These are phyloP conservation scores for Toxotes chatareus DNA, from an alignment of 2,113 vertebrate genomes.

Conservation along the genomic window DNA sequence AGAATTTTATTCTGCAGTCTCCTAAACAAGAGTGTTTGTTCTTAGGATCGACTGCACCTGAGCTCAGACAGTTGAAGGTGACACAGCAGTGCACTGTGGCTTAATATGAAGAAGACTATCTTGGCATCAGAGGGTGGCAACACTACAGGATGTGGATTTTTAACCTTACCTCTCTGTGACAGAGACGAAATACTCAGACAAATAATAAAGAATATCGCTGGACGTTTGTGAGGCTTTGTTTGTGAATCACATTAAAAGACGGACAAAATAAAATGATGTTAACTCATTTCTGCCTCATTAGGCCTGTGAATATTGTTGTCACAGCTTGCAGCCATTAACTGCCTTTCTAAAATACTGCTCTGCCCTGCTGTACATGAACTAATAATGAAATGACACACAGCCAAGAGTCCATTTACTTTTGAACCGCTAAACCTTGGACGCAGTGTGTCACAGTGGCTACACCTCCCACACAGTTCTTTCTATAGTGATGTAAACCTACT, in stretches of 20 bases:
- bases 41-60: background rate
- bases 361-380: too few species aligned
- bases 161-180: background rate
- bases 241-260: background rate
- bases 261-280: background rate
- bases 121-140: background rate
- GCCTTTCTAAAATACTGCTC: too few species aligned
- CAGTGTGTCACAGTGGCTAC: background rate
- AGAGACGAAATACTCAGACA: background rate
- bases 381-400: too few species aligned
- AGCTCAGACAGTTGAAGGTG: background rate
- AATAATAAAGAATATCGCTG: too few species aligned
- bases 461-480: background rate
- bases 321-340: background rate
- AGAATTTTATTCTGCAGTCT: background rate
- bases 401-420: background rate
- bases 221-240: background rate
- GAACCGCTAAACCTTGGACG: background rate
- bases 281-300: background rate
- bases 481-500: background rate
- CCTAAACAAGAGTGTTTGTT: background rate
- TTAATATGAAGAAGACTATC: background rate
- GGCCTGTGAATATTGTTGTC: background rate
- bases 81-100: background rate
- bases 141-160: background rate